Evolutionary conservation across 2,888 invertebrate genomes (phyloP).

Genomic region (Meiosimyza decipiens): DNA sequence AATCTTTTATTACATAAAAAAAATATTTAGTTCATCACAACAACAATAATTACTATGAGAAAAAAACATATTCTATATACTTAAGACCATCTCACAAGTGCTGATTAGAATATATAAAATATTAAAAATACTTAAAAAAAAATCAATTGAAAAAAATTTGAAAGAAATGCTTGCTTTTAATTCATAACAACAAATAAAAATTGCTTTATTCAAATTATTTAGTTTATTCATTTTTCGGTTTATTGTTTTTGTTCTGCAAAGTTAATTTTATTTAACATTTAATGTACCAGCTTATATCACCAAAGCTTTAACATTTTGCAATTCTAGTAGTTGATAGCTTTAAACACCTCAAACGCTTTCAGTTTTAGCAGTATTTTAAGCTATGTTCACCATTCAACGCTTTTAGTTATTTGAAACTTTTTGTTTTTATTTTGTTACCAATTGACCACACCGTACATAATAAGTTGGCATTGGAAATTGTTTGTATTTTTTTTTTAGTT

Average conservation of each 20-base stretch:
- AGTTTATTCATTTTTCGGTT: conserved; percentile 33
- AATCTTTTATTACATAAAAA: conserved; percentile 21
- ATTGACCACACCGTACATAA: neutral
- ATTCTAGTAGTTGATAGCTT: conserved; percentile 9
- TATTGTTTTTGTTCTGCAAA: neutral
- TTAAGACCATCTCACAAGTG: conserved; percentile 68
- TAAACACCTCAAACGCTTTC: conserved; percentile 17
- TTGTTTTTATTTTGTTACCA: conserved; percentile 24
- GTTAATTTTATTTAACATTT: conserved; percentile 10
- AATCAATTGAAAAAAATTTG: conserved; percentile 36
- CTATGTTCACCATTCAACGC: neutral
- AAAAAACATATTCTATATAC: conserved; percentile 35
- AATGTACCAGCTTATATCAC: neutral
- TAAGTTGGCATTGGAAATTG: neutral
- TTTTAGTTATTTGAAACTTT: conserved; percentile 10
- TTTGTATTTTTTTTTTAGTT: neutral
- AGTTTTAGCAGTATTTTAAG: neutral
- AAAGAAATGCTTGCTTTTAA: conserved; percentile 45
- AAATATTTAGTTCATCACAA: conserved; percentile 25
- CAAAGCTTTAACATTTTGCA: conserved; percentile 4
- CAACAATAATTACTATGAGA: conserved; percentile 30
- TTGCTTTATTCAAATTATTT: conserved; percentile 4
- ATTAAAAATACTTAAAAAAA: conserved; percentile 39
- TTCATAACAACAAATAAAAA: conserved; percentile 34
- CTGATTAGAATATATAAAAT: conserved; percentile 61